Base-by-base conservation (phyloP, 2,888 invertebrate species). In the Strigamia crassipes region DNA sequence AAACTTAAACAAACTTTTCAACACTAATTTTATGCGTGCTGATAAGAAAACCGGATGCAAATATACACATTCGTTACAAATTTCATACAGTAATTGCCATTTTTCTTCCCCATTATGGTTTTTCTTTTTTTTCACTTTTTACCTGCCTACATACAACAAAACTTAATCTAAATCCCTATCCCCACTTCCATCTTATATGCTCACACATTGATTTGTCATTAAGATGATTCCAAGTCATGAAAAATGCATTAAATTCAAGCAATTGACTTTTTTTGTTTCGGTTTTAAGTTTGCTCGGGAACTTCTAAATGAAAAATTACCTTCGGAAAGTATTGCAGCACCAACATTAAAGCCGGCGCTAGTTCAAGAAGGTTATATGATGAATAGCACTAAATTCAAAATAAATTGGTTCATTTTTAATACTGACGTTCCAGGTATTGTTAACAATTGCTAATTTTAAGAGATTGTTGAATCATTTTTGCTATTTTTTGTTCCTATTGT, bases 11-110 rank as follows among this genome's bases (percentile, higher is more conserved):
- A 27, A 73, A 73, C 73, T 73, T 73, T 73, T 73, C 73, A 73
- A 73, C 73, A n/a, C 73, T 73, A 73, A 73, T 73, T 73, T 73
- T 73, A 73, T 73, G 73, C 73, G 13, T 15, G 27, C 73, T 73
- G 73, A 73, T 73, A 73, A 73, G 73, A 73, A 73, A 8, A 73
- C 73, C 73, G 73, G 73, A 73, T 31, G 73, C 27, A 15, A 31
- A 73, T 31, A 73, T 13, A 73, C 73, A 12, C 21, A n/a, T 46
- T 13, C 15, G 46, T 46, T 46, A 10, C 15, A 56, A 56, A 56
- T n/a, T 56, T 15, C n/a, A 56, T 18, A 8, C 56, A 18, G 15
- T 51, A 56, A 56, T 56, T 56, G 56, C 56, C 56, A 56, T 56
- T 56, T 46, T 46, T 46, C 46, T 15, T 5, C 1, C 15, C 13